These are phyloP conservation scores for Delichon dasypus DNA, from an alignment of 2,797 vertebrate species.

Conservation along the genomic window DNA sequence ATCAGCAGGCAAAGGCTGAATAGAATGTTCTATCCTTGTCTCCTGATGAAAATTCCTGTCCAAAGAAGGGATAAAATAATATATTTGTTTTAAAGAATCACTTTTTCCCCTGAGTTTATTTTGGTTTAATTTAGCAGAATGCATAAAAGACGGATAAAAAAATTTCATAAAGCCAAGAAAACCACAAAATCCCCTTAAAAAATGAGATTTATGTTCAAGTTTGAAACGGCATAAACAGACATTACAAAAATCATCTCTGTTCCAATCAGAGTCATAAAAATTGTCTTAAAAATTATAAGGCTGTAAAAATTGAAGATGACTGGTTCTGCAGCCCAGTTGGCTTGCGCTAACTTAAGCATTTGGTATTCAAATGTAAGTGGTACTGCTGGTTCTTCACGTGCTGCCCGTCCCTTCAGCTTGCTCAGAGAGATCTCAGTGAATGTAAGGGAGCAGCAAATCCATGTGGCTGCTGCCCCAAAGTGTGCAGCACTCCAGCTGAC, in stretches of 20 bases:
- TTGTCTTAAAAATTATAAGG: constrained; percentile 13
- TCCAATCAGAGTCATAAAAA: constrained; percentile 54
- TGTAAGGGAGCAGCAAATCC: not conserved
- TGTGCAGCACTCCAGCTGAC: not conserved
- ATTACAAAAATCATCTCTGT: constrained; percentile 44
- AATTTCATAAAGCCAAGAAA: constrained; percentile 44
- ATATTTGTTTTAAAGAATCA: constrained; percentile 58
- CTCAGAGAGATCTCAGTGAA: not conserved
- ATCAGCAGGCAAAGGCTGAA: constrained; percentile 45
- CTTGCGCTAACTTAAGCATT: not conserved
- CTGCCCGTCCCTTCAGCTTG: not conserved
- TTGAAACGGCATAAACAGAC: constrained; percentile 57
- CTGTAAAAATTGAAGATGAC: constrained; percentile 24
- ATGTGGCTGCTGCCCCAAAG: not conserved
- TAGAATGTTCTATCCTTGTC: constrained; percentile 49
- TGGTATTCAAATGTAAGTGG: not conserved
- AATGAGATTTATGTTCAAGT: constrained; percentile 48
- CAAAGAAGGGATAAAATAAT: constrained; percentile 61
- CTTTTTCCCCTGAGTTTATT: constrained; percentile 48
- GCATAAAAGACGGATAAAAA: constrained; percentile 44
- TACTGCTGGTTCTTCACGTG: not conserved
- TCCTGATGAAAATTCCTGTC: constrained; percentile 53
- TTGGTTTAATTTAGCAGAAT: constrained; percentile 62
- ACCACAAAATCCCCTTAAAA: constrained; percentile 64
- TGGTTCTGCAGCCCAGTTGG: not conserved